A percentile compares a stretch with the other conserved stretches of the same genome.
phyloP scores from a whole-genome alignment of 2,888 invertebrate species.

The Pachydiplax longipennis region DNA sequence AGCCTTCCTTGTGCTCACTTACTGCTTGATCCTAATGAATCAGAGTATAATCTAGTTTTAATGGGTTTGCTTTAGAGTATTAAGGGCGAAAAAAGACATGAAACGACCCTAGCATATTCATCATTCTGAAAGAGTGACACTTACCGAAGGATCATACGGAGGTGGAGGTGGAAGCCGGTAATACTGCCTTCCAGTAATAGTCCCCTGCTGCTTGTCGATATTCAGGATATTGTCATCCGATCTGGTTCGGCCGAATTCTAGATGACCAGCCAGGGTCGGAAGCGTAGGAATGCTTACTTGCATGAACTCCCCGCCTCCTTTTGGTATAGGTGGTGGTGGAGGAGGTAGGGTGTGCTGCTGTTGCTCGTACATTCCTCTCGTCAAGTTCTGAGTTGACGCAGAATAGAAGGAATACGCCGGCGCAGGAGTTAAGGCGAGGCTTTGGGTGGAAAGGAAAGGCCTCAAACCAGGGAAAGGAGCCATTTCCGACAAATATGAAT shows the following conservation, averaged over 20 bases:
- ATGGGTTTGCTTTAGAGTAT: too few species aligned
- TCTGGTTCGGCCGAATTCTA: constrained; percentile 72
- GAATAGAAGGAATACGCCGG: constrained; percentile 52
- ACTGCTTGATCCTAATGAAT: too few species aligned
- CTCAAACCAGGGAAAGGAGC: constrained; percentile 1
- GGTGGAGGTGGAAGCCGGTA: constrained; percentile 64
- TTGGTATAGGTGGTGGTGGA: background rate
- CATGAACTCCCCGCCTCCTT: constrained; percentile 5
- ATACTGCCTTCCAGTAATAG: background rate
- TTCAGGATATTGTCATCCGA: constrained; percentile 85
- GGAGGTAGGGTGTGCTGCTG: background rate
- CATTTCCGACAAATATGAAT: constrained; percentile 56
- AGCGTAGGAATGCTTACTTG: constrained; percentile 17
- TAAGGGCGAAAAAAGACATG: too few species aligned
- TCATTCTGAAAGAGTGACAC: background rate
- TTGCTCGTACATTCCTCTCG: constrained; percentile 52
- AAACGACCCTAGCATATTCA: too few species aligned
- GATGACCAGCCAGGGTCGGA: background rate
- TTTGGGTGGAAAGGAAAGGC: constrained; percentile 59
- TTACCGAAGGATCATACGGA: constrained; percentile 60
- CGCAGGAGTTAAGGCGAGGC: constrained; percentile 57
- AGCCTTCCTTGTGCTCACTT: too few species aligned
- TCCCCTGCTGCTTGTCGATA: constrained; percentile 63
- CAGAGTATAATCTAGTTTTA: too few species aligned
- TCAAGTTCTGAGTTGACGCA: constrained; percentile 55